Conservation (phyloP, 2,113 vertebrate species). For the Clarias magur region DNA sequence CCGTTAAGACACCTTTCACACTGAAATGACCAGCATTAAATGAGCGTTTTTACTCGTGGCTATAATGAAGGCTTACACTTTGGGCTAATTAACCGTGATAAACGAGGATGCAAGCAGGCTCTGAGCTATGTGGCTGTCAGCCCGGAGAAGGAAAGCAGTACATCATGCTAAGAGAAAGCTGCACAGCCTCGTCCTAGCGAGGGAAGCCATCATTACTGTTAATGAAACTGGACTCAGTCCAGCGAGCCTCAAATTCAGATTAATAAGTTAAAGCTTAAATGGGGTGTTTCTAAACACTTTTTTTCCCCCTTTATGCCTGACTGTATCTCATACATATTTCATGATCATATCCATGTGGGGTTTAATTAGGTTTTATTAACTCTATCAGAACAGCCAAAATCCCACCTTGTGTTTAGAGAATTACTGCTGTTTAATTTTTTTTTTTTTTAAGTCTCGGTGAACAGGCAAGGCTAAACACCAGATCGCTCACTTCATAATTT, state of each 20-base stretch:
- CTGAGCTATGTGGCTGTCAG: slow-evolving; percentile 23
- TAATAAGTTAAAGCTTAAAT: slow-evolving; percentile 20
- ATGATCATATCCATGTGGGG: not conserved
- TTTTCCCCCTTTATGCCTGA: not conserved
- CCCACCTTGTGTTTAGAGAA: too few relatives aligned
- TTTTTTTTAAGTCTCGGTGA: too few relatives aligned
- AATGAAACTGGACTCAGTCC: slow-evolving; percentile 38
- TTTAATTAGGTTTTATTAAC: not conserved
- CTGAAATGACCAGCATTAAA: not conserved
- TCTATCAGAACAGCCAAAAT: not conserved
- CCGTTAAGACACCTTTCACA: slow-evolving; percentile 22
- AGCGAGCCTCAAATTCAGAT: slow-evolving; percentile 29
- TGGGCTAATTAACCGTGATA: slow-evolving; percentile 31
- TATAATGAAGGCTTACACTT: slow-evolving; percentile 3
- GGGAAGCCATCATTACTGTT: slow-evolving; percentile 21
- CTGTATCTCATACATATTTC: slow-evolving; percentile 14
- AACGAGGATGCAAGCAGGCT: not conserved
- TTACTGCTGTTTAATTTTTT: not conserved
- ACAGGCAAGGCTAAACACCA: too few relatives aligned
- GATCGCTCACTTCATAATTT: not conserved
- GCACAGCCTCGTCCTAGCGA: not conserved
- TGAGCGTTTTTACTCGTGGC: not conserved
- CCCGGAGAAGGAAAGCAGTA: slow-evolving; percentile 5
- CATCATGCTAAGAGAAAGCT: slow-evolving; percentile 29
- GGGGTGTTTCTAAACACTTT: slow-evolving; percentile 25